A percentile compares a stretch with the other conserved stretches of the same genome.
These are phyloP conservation scores for Formica selysi DNA, from an alignment of 1,140 invertebrate genomes.

Conservation along the genomic window DNA sequence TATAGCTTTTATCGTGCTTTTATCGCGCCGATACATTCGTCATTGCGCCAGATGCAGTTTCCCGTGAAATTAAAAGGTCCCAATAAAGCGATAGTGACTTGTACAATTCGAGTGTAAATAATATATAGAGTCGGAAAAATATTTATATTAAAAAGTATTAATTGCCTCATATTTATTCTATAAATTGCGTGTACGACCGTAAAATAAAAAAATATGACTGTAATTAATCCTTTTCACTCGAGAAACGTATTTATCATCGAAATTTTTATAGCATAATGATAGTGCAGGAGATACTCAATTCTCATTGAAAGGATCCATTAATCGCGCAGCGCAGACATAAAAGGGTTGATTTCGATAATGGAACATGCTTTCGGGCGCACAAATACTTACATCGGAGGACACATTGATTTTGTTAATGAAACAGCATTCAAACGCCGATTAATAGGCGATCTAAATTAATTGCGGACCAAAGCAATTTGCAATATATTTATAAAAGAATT, in stretches of 20 bases:
- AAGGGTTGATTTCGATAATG: slow-evolving; percentile 73
- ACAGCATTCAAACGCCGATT: slow-evolving; percentile 58
- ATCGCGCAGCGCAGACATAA: slow-evolving; percentile 47
- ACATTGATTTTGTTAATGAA: slow-evolving; percentile 69
- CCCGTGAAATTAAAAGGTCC: slow-evolving; percentile 30
- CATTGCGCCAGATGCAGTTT: slow-evolving; percentile 37
- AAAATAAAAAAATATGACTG: neutral
- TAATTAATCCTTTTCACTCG: slow-evolving; percentile 2
- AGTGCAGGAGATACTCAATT: slow-evolving; percentile 30
- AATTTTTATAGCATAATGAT: neutral
- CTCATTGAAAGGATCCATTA: slow-evolving; percentile 61
- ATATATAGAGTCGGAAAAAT: neutral
- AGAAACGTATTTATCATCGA: neutral
- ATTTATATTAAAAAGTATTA: slow-evolving; percentile 12
- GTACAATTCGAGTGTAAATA: slow-evolving; percentile 29
- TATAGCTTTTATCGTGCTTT: slow-evolving; percentile 44
- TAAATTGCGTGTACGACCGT: neutral
- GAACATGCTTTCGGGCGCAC: slow-evolving; percentile 46
- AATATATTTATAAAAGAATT: neutral
- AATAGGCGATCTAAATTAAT: slow-evolving; percentile 55
- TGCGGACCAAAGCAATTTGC: neutral
- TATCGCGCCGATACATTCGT: slow-evolving; percentile 42
- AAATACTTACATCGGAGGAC: slow-evolving; percentile 41
- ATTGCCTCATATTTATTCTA: neutral
- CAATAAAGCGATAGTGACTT: slow-evolving; percentile 1